Base-by-base conservation (phyloP, 2,797 vertebrate genomes). In the Erithacus rubecula region DNA sequence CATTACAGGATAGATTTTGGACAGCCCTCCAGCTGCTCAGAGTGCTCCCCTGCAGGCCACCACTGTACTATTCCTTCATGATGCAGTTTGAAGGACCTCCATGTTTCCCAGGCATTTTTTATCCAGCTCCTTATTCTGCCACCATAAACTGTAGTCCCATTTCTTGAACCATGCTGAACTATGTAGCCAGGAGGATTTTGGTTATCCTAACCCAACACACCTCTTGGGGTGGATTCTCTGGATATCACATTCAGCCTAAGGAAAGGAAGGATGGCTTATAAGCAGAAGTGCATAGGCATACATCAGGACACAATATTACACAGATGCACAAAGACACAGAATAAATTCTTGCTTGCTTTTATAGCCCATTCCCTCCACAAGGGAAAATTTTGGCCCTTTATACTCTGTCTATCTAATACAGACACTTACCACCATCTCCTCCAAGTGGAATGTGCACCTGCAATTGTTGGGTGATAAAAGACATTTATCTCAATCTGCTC, bases 401-500 rank as follows among this genome's bases (percentile, higher is more conserved):
- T 83, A 74, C 26, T 87, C 46, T 39, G 10, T 72, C 59, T 83
- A 3, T 70, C 59, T 82, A 91, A 82, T 58, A 56, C 26, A 72
- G 24, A 72, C 19, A 32, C 39, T 74, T 60, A 89, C 59, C 20
- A 53, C 17, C 74, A 90, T 19, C 53, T 91, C 58, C 68, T 95
- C 46, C 58, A 89, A 93, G 39, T 44, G 72, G 75, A 75, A 86
- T 69, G 76, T 41, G 65, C 53, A 83, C 64, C 93, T 91, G 62
- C 82, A 92, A 53, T 89, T 84, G n/a, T 34, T 87, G 79, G 43
- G 51, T 93, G 82, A 94, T 63, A 89, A 93, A 94, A 83, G 62
- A 83, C 62, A 93, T 91, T 95, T 92, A 89, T 91, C 79, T 89
- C 82, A 94, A 89, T 89, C 84, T 92, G 59, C 52, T 89, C 82